Evolutionary conservation across 1,140 invertebrate species (phyloP).

Genomic region (Ruditapes philippinarum): DNA sequence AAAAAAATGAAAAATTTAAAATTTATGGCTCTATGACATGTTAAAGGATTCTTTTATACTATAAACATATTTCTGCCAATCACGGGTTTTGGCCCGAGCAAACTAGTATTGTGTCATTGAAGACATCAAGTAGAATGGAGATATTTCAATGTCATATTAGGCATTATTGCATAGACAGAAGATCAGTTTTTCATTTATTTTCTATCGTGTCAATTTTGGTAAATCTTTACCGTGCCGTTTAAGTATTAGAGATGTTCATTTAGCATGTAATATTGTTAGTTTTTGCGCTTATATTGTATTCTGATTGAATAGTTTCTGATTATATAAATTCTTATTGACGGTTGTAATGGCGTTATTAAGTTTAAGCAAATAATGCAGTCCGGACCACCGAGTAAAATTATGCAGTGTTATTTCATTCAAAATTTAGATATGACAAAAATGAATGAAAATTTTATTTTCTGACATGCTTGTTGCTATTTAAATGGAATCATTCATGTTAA

Average conservation of each 20-base stretch:
- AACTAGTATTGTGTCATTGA: background rate
- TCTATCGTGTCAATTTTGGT: too few relatives aligned
- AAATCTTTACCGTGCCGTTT: too few relatives aligned
- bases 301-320: background rate
- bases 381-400: background rate
- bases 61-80: background rate
- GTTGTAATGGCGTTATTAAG: background rate
- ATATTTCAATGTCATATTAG: slow-evolving; percentile 18
- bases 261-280: too few relatives aligned
- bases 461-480: too few relatives aligned
- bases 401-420: background rate
- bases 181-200: slow-evolving; percentile 1
- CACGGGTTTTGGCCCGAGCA: background rate
- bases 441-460: too few relatives aligned
- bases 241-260: too few relatives aligned
- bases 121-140: background rate
- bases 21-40: slow-evolving; percentile 14
- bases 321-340: background rate
- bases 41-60: background rate
- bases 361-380: background rate
- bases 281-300: background rate
- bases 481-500: too few relatives aligned
- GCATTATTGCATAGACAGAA: background rate
- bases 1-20: too few relatives aligned
- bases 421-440: too few relatives aligned